Conservation (phyloP, 2,888 invertebrate species). For the Gibbula magus region DNA sequence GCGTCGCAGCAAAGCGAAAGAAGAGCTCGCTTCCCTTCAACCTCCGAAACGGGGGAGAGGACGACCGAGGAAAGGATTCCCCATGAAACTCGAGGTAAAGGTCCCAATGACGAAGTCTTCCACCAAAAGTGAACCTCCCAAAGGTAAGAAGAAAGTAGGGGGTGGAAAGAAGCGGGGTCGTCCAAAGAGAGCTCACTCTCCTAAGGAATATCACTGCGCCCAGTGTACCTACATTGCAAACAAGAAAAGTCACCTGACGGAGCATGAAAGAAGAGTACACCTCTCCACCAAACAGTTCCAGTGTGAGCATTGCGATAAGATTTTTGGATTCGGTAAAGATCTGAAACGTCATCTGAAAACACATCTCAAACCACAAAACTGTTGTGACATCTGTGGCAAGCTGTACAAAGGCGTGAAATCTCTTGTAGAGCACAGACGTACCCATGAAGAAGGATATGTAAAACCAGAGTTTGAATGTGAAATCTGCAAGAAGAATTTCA, state of each 20-base stretch:
- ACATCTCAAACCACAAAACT: constrained; percentile 51
- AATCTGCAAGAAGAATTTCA: constrained; percentile 60
- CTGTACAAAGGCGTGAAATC: constrained; percentile 57
- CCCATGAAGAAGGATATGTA: constrained; percentile 56
- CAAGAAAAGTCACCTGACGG: constrained; percentile 46
- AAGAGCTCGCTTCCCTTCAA: background rate
- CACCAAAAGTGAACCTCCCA: background rate
- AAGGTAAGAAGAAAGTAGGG: constrained; percentile 3
- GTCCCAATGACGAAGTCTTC: background rate
- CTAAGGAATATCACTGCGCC: constrained; percentile 38
- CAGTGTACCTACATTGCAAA: constrained; percentile 52
- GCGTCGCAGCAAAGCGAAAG: constrained; percentile 1
- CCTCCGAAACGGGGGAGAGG: background rate
- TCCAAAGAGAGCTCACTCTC: constrained; percentile 19
- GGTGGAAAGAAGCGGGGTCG: constrained; percentile 29
- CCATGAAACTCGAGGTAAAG: background rate
- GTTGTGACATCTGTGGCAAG: constrained; percentile 64
- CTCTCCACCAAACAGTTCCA: constrained; percentile 44
- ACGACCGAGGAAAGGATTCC: background rate
- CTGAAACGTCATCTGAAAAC: constrained; percentile 54
- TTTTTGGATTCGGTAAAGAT: constrained; percentile 60
- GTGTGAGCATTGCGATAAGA: constrained; percentile 57
- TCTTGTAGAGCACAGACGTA: constrained; percentile 52
- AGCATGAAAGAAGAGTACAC: constrained; percentile 58
- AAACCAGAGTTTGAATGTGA: constrained; percentile 61